A percentile compares a stretch with the other conserved stretches of the same genome.
phyloP scores from a whole-genome alignment of 2,797 vertebrate species.

The Ispidina lecontei region DNA sequence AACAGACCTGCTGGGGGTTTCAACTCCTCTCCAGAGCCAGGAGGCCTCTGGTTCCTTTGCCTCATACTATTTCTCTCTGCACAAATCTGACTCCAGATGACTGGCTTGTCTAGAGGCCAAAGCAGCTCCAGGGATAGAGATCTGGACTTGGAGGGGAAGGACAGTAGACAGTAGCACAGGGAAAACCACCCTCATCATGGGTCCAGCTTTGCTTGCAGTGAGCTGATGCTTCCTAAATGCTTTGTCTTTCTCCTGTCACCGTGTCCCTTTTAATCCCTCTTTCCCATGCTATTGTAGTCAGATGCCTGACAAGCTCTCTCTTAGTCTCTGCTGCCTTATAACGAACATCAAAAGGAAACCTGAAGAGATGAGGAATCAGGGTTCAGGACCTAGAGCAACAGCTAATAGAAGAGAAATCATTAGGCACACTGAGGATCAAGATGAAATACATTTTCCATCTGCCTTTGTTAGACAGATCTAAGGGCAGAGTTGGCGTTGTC shows the following conservation, averaged over 20 bases:
- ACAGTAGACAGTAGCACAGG: background rate
- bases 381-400: constrained; percentile 19
- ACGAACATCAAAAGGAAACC: constrained; percentile 47
- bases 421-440: background rate
- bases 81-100: background rate
- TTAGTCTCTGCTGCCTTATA: constrained; percentile 3
- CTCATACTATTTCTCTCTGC: background rate
- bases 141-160: background rate
- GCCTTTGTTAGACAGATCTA: constrained; percentile 18
- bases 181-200: background rate
- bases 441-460: constrained; percentile 15
- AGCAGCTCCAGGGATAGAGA: background rate
- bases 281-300: background rate
- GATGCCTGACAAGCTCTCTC: background rate
- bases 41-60: background rate
- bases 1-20: background rate
- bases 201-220: background rate
- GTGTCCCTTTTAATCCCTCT: background rate
- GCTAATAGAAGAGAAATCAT: constrained; percentile 17
- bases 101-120: background rate
- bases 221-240: constrained; percentile 2
- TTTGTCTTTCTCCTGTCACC: background rate
- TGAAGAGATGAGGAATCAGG: constrained; percentile 9
- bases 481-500: background rate
- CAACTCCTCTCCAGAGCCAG: background rate